A percentile compares a stretch with the other conserved stretches of the same genome.
These are phyloP conservation scores for Lasioglossum lativentre DNA, from an alignment of 2,888 invertebrate genomes.

Conservation along the genomic window DNA sequence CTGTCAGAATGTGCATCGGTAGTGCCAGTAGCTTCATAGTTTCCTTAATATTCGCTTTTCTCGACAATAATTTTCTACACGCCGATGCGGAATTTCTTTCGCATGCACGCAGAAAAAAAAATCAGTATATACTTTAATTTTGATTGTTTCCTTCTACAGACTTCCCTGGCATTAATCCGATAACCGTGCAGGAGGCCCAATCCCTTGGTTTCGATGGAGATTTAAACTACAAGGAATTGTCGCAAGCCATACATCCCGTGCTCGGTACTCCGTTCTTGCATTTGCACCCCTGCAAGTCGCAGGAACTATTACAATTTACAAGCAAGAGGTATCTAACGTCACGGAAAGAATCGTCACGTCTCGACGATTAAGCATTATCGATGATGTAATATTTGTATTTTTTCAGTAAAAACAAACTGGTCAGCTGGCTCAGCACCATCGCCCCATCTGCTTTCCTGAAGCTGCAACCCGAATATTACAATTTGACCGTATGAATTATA, in stretches of 20 bases:
- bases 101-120: no score
- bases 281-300: conserved; percentile 81
- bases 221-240: conserved; percentile 79
- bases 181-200: conserved; percentile 78
- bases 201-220: conserved; percentile 56
- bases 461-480: conserved; percentile 75
- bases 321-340: conserved; percentile 75
- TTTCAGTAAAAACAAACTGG: conserved; percentile 79
- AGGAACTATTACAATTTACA: conserved; percentile 75
- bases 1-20: background rate
- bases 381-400: conserved; percentile 26
- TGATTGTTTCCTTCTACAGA: conserved; percentile 68
- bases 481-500: conserved; percentile 67
- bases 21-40: background rate
- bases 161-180: conserved; percentile 79
- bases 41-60: background rate
- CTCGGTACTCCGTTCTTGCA: conserved; percentile 78
- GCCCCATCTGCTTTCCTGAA: conserved; percentile 77
- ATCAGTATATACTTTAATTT: background rate
- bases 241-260: conserved; percentile 82
- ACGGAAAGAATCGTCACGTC: background rate
- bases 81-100: background rate
- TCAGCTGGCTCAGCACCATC: conserved; percentile 82
- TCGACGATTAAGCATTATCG: background rate
- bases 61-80: background rate